Evolutionary conservation across 2,888 invertebrate species (phyloP).

Genomic region (Meghimatium bilineatum): DNA sequence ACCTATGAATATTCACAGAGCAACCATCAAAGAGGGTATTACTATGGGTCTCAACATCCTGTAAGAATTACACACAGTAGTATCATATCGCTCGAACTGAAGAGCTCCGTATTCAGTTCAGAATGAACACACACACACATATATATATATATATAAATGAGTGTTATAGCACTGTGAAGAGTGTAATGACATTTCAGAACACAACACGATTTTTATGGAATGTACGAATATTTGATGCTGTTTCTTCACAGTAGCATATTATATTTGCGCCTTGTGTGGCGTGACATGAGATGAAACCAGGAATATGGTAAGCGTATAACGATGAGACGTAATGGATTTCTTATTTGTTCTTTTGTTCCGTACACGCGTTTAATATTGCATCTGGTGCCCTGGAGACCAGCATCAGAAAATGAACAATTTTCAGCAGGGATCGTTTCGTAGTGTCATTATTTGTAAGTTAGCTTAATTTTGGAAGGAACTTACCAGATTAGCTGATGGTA

Average conservation of each 20-base stretch:
- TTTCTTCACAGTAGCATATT: background rate
- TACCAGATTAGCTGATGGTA: constrained; percentile 41
- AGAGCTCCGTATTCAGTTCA: too few species aligned
- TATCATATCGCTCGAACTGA: too few species aligned
- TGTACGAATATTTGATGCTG: background rate
- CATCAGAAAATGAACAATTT: constrained; percentile 26
- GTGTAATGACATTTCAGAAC: background rate
- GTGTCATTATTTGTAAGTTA: constrained; percentile 45
- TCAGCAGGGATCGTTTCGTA: background rate
- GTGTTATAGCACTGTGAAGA: background rate
- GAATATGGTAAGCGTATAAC: constrained; percentile 35
- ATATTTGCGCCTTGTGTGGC: background rate
- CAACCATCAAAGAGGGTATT: too few species aligned
- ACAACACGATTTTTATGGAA: background rate
- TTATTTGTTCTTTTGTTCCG: constrained; percentile 25
- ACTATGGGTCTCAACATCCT: too few species aligned
- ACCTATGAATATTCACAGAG: too few species aligned
- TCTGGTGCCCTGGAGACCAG: constrained; percentile 18
- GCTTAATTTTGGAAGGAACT: constrained; percentile 16
- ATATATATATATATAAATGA: too few species aligned
- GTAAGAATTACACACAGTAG: too few species aligned
- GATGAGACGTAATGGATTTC: constrained; percentile 26
- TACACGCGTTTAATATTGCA: constrained; percentile 41
- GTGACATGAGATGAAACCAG: background rate
- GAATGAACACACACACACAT: too few species aligned